Base-by-base conservation (phyloP, 1,140 invertebrate genomes). In the Aphis gossypii region DNA sequence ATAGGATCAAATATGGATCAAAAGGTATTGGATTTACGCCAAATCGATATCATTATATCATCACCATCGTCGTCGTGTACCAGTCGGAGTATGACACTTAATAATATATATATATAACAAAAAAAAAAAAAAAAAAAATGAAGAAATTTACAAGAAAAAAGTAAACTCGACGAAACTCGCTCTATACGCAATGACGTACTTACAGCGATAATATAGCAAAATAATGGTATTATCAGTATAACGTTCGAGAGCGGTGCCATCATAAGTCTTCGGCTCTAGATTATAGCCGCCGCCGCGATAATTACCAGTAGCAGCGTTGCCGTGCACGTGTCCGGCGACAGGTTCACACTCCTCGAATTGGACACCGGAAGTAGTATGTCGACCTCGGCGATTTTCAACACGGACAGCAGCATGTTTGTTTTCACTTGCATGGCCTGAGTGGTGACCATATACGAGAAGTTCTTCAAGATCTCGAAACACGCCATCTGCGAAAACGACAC, bases 361-460 rank as follows among this genome's bases (percentile, higher is more conserved):
- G 94, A 88, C n/a, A 94, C 94, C n/a, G 95, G 95, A 83, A 95
- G 94, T 44, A 97, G 96, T 56, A 98, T 97, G 95, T 98, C 97
- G 38, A 98, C 97, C 96, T 98, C 97, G n/a, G 98, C 97, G 96
- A 98, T 97, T 96, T 98, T 98, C 95, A 98, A 97, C 95, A 98
- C 98, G 94, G 98, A 98, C 21, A 98, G 96, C 25, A 98, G 96
- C 60, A 98, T 96, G 95, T 98, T 97, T 41, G 97, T 97, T 94
- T 97, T 97, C 93, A 98, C 97, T 94, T 98, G 97, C 84, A 97
- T 97, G 95, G 98, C 96, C 94, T 97, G 97, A 54, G 96, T 97
- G 95, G 98, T 98, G 94, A 98, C 98, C 94, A 97, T 97, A 84
- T 97, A 96, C 94, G 97, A 97, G 87, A 98, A 96, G 92, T 97